A percentile compares a stretch with the other conserved stretches of the same genome.
phyloP scores from a whole-genome alignment of 2,888 invertebrate genomes.

The Sylvicola cinctus region DNA sequence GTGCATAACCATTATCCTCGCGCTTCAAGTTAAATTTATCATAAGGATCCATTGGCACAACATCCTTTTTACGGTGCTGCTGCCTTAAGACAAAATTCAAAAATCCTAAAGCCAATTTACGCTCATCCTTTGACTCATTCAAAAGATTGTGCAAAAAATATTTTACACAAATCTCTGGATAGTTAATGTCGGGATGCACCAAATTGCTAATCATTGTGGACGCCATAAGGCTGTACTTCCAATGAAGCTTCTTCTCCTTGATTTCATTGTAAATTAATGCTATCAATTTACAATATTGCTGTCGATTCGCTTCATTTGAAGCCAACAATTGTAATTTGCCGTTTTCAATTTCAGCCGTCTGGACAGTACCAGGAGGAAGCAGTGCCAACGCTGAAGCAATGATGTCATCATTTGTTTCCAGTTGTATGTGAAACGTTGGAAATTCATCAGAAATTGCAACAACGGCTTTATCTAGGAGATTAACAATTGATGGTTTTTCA shows the following conservation, averaged over 20 bases:
- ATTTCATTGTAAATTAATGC: conserved; percentile 18
- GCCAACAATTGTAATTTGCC: conserved; percentile 20
- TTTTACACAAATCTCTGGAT: conserved; percentile 39
- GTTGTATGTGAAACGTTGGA: conserved; percentile 37
- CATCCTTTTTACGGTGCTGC: conserved; percentile 43
- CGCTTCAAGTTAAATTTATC: conserved; percentile 21
- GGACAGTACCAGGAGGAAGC: conserved; percentile 19
- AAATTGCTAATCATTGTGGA: conserved; percentile 50
- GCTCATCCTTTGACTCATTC: conserved; percentile 59
- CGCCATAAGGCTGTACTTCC: conserved; percentile 62
- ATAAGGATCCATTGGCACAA: conserved; percentile 35
- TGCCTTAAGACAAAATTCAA: conserved; percentile 45
- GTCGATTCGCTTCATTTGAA: conserved; percentile 27
- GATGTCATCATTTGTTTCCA: conserved; percentile 31
- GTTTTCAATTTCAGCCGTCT: conserved; percentile 18
- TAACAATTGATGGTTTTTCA: conserved; percentile 69
- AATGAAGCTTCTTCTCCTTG: conserved; percentile 34
- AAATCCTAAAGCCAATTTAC: conserved; percentile 44
- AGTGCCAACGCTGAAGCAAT: conserved; percentile 29
- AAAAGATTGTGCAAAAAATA: conserved; percentile 43
- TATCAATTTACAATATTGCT: conserved; percentile 32
- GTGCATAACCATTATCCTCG: conserved; percentile 14
- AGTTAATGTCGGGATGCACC: conserved; percentile 45
- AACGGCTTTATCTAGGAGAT: conserved; percentile 32
- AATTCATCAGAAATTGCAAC: conserved; percentile 36